Base-by-base conservation (phyloP, 2,797 vertebrate species). In the Myotis vivesi region DNA sequence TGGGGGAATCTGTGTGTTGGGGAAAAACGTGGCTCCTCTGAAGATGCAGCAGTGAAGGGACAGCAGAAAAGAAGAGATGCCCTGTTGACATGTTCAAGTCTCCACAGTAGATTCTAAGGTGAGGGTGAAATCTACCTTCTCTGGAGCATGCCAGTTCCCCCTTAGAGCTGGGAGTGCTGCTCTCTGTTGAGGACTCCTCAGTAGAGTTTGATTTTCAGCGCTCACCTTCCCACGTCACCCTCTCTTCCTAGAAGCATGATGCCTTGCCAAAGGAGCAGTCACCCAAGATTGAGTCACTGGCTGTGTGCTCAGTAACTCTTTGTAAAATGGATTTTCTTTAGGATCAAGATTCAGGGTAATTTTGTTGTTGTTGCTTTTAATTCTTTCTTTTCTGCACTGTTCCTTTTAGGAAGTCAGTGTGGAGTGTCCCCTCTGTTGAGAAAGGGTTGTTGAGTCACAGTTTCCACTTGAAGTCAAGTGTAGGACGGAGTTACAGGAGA, bases 331-430 rank as follows among this genome's bases (percentile, higher is more conserved):
- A 30, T 53, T 81, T 90, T 66, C 51, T 69, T 96, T 71, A 76
- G 16, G 44, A 72, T 71, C 0, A 7, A 93, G 30, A 41, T 46
- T 41, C 44, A 71, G 30, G 16, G 20, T 73, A 8, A 3, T 10
- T 51, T 12, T 12, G n/a, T 12, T 51, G 49, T 6, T 92, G 36
- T 80, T 92, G 30, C 59, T 64, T 17, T 17, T 25, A 44, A 41
- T 44, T 36, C 5, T 33, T 89, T 69, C 22, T 10, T 68, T 38
- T 92, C 25, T 10, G 20, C 9, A 49, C 81, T 72, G 19, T 75
- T 87, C 15, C 68, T 51, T 33, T 85, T 77, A 28, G 86, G 62
- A 49, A 77, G 81, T 46, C 23, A 85, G 17, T 33, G 25, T 93
- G n/a, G 62, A 38, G 22, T 51, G n/a, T 71, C 20, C 86, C 25